A percentile compares a stretch with the other conserved stretches of the same genome.
Conservation (phyloP, 2,113 vertebrate genomes). For the Erpornis zantholeuca region DNA sequence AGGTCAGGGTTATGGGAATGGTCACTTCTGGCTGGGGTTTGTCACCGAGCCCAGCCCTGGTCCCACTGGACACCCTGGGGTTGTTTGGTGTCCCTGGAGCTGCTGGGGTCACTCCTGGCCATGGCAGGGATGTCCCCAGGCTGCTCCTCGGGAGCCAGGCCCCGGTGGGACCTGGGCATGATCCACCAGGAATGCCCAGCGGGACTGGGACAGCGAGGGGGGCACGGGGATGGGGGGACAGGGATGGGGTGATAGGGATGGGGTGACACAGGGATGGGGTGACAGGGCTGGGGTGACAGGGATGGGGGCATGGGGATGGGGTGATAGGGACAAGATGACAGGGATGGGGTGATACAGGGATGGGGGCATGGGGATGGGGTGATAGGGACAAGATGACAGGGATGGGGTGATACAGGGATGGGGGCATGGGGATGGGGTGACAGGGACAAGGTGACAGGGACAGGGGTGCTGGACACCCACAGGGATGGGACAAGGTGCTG, state of each 20-base stretch:
- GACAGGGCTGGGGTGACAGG: no score
- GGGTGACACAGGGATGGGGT: neutral
- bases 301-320: no score
- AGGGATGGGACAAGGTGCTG: neutral
- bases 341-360: neutral
- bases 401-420: neutral
- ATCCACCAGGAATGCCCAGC: neutral
- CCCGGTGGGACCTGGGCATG: no score
- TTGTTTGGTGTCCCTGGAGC: neutral
- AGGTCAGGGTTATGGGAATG: neutral
- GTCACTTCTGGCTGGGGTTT: accelerated
- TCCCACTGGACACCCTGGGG: no score
- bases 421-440: neutral
- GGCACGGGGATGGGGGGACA: no score
- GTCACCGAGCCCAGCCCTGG: neutral
- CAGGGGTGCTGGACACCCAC: no score
- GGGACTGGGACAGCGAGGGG: no score
- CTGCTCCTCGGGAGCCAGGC: no score
- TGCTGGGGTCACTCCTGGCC: no score
- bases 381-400: neutral
- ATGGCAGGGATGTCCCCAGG: no score
- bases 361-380: neutral
- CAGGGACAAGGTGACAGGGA: neutral
- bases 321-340: neutral
- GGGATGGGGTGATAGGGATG: neutral